Conservation (phyloP, 1,140 invertebrate species). For the Camponotus vicinus region DNA sequence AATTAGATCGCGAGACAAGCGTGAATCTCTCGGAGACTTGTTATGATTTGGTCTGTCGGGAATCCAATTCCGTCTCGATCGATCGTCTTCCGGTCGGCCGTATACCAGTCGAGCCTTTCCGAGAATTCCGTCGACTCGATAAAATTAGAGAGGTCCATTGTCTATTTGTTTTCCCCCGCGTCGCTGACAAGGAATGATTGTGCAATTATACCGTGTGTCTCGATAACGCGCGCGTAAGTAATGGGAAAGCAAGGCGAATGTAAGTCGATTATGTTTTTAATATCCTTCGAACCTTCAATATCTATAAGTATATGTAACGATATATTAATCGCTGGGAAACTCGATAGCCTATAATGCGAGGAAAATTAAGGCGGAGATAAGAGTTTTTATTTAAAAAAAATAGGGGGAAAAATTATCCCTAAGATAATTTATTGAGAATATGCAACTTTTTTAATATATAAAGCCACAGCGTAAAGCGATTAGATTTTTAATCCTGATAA, state of each 20-base stretch:
- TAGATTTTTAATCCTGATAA: background rate
- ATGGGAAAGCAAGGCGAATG: background rate
- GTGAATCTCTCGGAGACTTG: background rate
- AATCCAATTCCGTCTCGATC: slow-evolving; percentile 40
- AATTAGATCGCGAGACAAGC: slow-evolving; percentile 36
- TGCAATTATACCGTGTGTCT: background rate
- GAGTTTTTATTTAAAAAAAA: background rate
- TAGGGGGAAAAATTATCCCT: background rate
- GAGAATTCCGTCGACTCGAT: background rate
- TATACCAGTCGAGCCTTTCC: background rate
- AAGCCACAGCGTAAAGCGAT: background rate
- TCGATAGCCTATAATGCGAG: background rate
- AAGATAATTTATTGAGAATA: background rate
- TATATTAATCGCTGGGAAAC: slow-evolving; percentile 16
- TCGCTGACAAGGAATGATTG: slow-evolving; percentile 1
- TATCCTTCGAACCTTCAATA: slow-evolving; percentile 5
- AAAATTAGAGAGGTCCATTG: slow-evolving; percentile 31
- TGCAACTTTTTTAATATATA: background rate
- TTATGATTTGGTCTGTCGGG: slow-evolving; percentile 50
- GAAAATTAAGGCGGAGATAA: background rate
- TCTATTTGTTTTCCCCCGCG: background rate
- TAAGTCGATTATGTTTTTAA: slow-evolving; percentile 23
- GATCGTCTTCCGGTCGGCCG: background rate
- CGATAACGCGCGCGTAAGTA: background rate
- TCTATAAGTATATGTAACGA: background rate